Base-by-base conservation (phyloP, 2,113 vertebrate species). In the Tylochromis polylepis region DNA sequence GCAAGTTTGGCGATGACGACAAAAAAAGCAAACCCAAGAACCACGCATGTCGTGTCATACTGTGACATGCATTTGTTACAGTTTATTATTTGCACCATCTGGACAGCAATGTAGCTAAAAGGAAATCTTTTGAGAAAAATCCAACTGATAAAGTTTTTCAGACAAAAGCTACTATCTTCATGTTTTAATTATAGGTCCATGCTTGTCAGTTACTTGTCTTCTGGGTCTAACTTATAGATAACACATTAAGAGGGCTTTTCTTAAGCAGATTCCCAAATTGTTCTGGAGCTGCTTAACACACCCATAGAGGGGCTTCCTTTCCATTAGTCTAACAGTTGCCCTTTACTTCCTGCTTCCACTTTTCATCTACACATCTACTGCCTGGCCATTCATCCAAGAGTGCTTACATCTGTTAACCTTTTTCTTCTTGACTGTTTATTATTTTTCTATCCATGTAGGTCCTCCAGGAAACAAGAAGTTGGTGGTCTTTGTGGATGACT, bases 401-500 rank as follows among this genome's bases (percentile, higher is more conserved):
- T 36, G 11, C 0, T 8, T 34, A 34, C 20, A 38, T 46, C 20
- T 62, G 1, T n/a, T 65, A 10, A 55, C 11, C 14, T 9, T 51
- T 27, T 51, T 59, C 11, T n/a, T 7, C 8, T 31, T 58, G 8
- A 62, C 27, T 27, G 11, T 18, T 18, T 11, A 0, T 4, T 56
- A 10, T 11, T 67, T 58, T 55, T 14, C 3, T 53, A 5, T 16
- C 1, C 5, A 1, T 67, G 12, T 49, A 98, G 97, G 97, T 84
- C 96, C 97, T 65, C 97, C 97, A 56, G 93, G 86, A 79, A 97
- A 96, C 85, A 98, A 97, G 88, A 96, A 90, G 86, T 86, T 98
- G 22, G 94, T 97, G 81, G 96, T 97, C 84, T 98, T 98, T 93
- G 97, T 98, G 57, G 97, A 98, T 56, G 97, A 98, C 82, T 93